phyloP scores from a whole-genome alignment of 2,113 vertebrate genomes.

The Fregetta grallaria region DNA sequence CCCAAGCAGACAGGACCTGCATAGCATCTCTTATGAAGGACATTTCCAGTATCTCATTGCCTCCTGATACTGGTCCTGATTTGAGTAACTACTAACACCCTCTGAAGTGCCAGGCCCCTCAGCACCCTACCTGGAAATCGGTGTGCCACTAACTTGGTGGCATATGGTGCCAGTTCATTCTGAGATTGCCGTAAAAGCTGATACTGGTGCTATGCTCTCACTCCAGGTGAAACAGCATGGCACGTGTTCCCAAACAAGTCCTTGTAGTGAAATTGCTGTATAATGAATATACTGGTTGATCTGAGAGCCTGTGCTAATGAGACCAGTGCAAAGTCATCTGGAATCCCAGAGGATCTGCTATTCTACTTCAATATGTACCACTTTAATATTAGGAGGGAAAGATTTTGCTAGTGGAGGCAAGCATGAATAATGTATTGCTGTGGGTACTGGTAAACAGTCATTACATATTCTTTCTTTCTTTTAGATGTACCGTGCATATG shows the following conservation, averaged over 20 bases:
- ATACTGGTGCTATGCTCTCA: background rate
- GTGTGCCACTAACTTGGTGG: background rate
- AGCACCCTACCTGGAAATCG: background rate
- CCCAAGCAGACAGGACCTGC: background rate
- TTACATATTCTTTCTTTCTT: slow-evolving; percentile 5
- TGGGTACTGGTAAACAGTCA: slow-evolving; percentile 53
- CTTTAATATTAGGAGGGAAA: background rate
- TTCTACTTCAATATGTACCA: background rate
- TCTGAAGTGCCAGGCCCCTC: background rate
- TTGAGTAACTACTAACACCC: background rate
- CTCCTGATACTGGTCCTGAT: background rate
- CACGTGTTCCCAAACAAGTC: background rate
- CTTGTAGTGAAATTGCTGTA: background rate
- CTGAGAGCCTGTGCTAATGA: background rate
- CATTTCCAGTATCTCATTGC: background rate
- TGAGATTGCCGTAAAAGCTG: background rate
- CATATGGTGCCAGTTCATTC: background rate
- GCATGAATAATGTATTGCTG: slow-evolving; percentile 64
- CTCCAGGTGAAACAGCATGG: background rate
- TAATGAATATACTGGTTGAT: slow-evolving; percentile 6
- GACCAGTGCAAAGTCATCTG: background rate
- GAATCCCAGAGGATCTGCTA: background rate
- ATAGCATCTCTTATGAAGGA: background rate
- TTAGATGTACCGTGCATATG: background rate
- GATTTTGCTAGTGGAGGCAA: background rate